Base-by-base conservation (phyloP, 2,797 vertebrate species). In the Nannoperca australis region DNA sequence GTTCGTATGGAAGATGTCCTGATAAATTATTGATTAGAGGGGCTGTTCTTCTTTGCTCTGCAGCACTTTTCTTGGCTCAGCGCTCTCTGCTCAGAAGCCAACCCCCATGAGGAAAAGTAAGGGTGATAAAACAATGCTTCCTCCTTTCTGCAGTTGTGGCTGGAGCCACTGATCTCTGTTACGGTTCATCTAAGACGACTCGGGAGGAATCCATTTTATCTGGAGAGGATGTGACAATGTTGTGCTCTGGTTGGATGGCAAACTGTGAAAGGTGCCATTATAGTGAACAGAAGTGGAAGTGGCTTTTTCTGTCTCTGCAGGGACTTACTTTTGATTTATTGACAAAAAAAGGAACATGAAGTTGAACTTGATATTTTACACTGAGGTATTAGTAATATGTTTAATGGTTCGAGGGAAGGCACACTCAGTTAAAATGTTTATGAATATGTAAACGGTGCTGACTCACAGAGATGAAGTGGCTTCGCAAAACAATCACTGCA, bases 21-120 rank as follows among this genome's bases (percentile, higher is more conserved):
- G 80, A 91, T 92, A 72, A 85, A 93, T 91, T 89, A 90, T 94
- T 89, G 82, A 93, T 85, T 20, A 42, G 47, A 60, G 55, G 36
- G 64, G 45, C 42, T 62, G 27, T 64, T 82, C 66, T 63, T 67
- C 70, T 74, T 71, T 56, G 50, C 83, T 84, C 70, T 54, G 82
- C 75, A 70, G 78, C 70, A 49, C 74, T 79, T 79, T 76, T 69
- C 66, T 79, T 85, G 68, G 77, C 70, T 38, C 2, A 0, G 24
- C 58, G 4, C 69, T 76, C 63, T 34, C 24, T 69, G 49, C 32
- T 81, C 56, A 53, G 58, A 75, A 73, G 65, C 79, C 30, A 65
- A 68, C 45, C 59, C 78, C 78, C 78, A 11, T 0, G 14, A 61
- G 76, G 51, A 56, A 36, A 32, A 70, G 42, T 49, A 71, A 61